phyloP scores from a whole-genome alignment of 2,888 invertebrate genomes.

The Dimorphilus gyrociliatus region DNA sequence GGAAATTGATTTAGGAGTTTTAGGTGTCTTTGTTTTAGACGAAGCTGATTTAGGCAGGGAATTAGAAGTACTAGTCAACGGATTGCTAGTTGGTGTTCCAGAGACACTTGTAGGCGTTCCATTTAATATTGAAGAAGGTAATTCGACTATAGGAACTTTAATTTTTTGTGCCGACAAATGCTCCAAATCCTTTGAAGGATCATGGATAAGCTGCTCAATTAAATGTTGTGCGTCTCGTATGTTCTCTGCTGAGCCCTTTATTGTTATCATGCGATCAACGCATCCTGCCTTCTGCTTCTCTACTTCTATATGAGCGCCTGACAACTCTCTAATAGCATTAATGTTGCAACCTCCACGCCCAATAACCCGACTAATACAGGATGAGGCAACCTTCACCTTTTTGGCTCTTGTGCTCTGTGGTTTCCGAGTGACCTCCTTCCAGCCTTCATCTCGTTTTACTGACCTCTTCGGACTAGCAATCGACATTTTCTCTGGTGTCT shows the following conservation, averaged over 20 bases:
- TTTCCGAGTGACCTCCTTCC: slow-evolving; percentile 88
- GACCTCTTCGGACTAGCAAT: slow-evolving; percentile 24
- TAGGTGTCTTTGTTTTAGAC: too few relatives aligned
- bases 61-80: slow-evolving; percentile 2
- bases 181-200: slow-evolving; percentile 54
- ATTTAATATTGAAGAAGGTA: slow-evolving; percentile 22
- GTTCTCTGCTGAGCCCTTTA: slow-evolving; percentile 81
- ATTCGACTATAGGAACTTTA: neutral
- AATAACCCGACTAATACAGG: slow-evolving; percentile 89
- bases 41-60: neutral
- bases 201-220: slow-evolving; percentile 78
- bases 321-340: slow-evolving; percentile 87
- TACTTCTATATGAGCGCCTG: slow-evolving; percentile 93
- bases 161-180: slow-evolving; percentile 18
- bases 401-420: slow-evolving; percentile 47
- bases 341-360: slow-evolving; percentile 94
- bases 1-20: too few relatives aligned
- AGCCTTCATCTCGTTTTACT: slow-evolving; percentile 59
- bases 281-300: slow-evolving; percentile 58
- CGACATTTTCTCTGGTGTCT: slow-evolving; percentile 13
- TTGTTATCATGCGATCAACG: slow-evolving; percentile 62
- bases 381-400: slow-evolving; percentile 81
- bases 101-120: slow-evolving; percentile 10
- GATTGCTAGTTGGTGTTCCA: slow-evolving; percentile 8
- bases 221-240: slow-evolving; percentile 78